Base-by-base conservation (phyloP, 2,113 vertebrate genomes). In the Planiliza haematocheilus region DNA sequence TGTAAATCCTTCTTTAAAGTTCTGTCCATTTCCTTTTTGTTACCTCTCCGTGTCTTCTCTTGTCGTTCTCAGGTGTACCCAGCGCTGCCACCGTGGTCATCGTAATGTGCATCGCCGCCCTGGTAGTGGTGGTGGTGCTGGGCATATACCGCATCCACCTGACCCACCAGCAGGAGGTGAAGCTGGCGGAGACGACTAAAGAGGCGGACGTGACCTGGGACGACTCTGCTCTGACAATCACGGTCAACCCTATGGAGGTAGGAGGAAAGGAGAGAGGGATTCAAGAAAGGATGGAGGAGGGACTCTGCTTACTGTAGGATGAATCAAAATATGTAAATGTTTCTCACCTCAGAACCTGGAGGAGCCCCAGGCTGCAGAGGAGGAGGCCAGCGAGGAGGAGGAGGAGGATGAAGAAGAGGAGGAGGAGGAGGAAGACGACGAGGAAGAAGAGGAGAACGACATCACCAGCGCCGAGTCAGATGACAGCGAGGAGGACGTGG, bases 211-310 rank as follows among this genome's bases (percentile, higher is more conserved):
- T 92, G 91, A 95, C 94, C 48, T 97, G 97, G 96, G 97, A 97
- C 4, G 92, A 96, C 81, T 96, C 96, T 2, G 95, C 95, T 1
- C 94, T 99, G 70, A 97, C 96, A 0, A 99, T 99, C 89, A 99
- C 97, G 0, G 88, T 99, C 83, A 99, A 99, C 77, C 98, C 98
- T 7, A 96, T 99, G 96, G 96, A 99, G 96, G 98, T 98, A 92
- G 82, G 74, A 21, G n/a, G 52, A 8, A 16, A 10, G n/a, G 24
- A 41, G 16, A 12, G 43, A 34, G 7, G 24, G 65, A 68, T 16
- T 37, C 11, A 43, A 38, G 24, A 13, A 24, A 7, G 8, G 11
- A 30, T 51, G 13, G 14, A 18, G 9, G 24, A 20, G 34, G 11
- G n/a, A n/a, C n/a, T n/a, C n/a, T n/a, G n/a, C n/a, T n/a, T n/a